Evolutionary conservation across 2,113 vertebrate genomes (phyloP).

Genomic region (Bubo scandiacus): DNA sequence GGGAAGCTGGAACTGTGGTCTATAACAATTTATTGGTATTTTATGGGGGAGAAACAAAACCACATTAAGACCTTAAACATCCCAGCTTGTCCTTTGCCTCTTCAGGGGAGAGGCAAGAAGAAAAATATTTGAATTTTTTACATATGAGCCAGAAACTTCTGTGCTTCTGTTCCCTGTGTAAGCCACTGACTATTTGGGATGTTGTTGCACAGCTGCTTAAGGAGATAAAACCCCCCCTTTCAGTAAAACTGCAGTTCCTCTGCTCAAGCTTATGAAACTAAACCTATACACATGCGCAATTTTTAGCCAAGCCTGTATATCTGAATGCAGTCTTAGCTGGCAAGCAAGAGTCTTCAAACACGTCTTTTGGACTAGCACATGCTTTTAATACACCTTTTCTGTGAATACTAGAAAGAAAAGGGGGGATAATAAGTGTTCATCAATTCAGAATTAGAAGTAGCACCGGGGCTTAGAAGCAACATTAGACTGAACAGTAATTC

Average conservation of each 20-base stretch:
- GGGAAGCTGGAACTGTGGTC: neutral
- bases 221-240: neutral
- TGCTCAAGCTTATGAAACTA: neutral
- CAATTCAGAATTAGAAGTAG: neutral
- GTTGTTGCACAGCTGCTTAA: neutral
- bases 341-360: neutral
- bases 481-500: neutral
- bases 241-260: neutral
- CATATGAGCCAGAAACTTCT: neutral
- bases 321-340: neutral
- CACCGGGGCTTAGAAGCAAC: neutral
- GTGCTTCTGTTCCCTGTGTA: neutral
- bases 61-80: neutral
- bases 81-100: neutral
- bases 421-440: neutral
- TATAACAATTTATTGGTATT: rapidly evolving
- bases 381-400: neutral
- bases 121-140: neutral
- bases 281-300: neutral
- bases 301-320: neutral
- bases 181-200: neutral
- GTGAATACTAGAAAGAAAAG: neutral
- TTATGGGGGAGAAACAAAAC: neutral
- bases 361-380: neutral
- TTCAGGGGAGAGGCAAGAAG: neutral